Evolutionary conservation across 2,888 invertebrate genomes (phyloP), one percentile per base, ranked within the genome.

Genomic region (Xestobium rufovillosum): DNA sequence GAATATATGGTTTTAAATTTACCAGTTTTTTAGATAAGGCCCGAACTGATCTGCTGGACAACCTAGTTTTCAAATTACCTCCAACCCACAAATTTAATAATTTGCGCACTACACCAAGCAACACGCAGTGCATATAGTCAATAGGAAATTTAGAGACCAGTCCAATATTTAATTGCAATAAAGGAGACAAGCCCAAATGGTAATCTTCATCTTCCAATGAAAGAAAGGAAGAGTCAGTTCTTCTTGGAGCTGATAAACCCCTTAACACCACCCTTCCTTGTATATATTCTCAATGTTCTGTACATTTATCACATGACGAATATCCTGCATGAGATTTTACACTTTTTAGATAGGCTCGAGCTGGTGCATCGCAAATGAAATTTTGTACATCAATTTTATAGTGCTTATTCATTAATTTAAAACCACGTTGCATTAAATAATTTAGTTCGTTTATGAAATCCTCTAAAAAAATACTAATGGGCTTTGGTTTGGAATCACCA

Each of bases 21-120:
- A 36, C 17, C 14, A 40, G 23, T 26, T 30, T 2, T 16, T 40
- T 14, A 27, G 38, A 33, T 9, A 9, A 25, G 14, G 25, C 17
- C 12, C 33, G 12, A 4, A n/a, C n/a, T n/a, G n/a, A n/a, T n/a
- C 23, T 36, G 33, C 23, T 31, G 14, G 14, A 9, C 17, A 40
- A 32, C 15, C 36, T 11, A 28, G 25, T 27, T 11, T 4, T 9
- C 23, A 36, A 33, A 25, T 8, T 13, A 12, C 36, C 40, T 14
- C 31, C 9, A 13, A 36, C 8, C 40, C 40, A 40, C 27, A 23
- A 32, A 28, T 27, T 36, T 23, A 40, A 6, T 2, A 41, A 15
- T 41, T 41, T 41, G 27, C 31, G 31, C 33, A 40, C 40, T 15
- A 41, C 41, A 16, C 41, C 39, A 1, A 26, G 26, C 4, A 17